A percentile compares a stretch with the other conserved stretches of the same genome.
Conservation (phyloP, 2,888 invertebrate genomes). For the Apantesis nais region DNA sequence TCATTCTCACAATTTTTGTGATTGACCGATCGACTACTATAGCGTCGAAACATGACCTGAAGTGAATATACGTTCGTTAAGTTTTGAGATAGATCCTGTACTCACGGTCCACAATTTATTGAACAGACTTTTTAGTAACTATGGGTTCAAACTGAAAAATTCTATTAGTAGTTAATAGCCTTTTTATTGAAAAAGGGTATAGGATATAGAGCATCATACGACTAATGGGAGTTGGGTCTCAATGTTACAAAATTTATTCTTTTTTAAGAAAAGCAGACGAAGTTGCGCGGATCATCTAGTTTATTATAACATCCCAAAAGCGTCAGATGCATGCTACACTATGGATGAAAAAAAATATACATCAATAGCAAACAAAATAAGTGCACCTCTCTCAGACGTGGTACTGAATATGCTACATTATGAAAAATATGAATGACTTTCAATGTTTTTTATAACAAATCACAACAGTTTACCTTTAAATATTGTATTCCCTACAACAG, state of each 20-base stretch:
- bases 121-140: no score
- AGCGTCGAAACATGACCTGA: background rate
- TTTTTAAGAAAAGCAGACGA: no score
- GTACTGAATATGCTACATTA: background rate
- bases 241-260: no score
- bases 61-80: background rate
- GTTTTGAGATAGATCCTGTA: background rate
- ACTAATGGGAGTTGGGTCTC: no score
- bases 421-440: background rate
- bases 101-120: background rate
- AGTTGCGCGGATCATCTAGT: no score
- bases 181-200: no score
- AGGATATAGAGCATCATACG: no score
- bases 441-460: background rate
- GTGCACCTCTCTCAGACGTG: background rate
- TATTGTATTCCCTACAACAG: slow-evolving; percentile 19
- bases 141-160: no score
- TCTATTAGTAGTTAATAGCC: no score
- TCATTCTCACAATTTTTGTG: background rate
- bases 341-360: background rate
- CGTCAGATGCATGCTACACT: background rate
- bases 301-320: background rate
- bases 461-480: background rate
- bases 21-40: background rate
- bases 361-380: background rate